These are phyloP conservation scores for Macropus fuliginosus DNA, from an alignment of 2,797 vertebrate species.

Conservation along the genomic window DNA sequence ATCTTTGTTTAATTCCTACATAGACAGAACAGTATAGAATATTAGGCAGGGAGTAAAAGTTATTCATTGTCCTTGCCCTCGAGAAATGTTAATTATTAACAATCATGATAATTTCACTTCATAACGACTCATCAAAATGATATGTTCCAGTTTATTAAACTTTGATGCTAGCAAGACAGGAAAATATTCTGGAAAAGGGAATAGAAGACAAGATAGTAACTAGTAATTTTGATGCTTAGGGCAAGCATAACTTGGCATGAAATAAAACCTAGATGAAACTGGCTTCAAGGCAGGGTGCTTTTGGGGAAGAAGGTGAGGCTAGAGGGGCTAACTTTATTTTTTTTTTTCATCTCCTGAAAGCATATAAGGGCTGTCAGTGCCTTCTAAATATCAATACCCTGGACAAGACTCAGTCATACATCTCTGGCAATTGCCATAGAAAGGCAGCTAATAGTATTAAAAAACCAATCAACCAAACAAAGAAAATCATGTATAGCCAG, in stretches of 20 bases:
- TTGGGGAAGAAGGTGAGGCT: no score
- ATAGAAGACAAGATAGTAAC: background rate
- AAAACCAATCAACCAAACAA: no score
- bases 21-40: background rate
- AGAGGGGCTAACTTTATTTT: background rate
- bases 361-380: background rate
- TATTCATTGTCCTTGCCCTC: background rate
- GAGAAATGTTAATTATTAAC: constrained; percentile 20
- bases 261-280: background rate
- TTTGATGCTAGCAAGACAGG: background rate
- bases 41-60: background rate
- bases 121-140: background rate
- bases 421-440: background rate
- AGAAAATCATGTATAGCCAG: no score
- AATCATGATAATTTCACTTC: background rate
- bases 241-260: background rate
- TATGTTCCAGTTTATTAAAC: background rate
- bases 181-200: background rate
- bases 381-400: no score
- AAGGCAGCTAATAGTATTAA: background rate
- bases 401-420: no score
- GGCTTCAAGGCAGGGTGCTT: background rate
- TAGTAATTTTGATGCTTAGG: background rate
- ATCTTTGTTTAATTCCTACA: constrained; percentile 6
- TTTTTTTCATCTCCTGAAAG: background rate